Evolutionary conservation across 2,888 invertebrate genomes (phyloP), one percentile per base, ranked within the genome.

Genomic region (Oscheius sp.): DNA sequence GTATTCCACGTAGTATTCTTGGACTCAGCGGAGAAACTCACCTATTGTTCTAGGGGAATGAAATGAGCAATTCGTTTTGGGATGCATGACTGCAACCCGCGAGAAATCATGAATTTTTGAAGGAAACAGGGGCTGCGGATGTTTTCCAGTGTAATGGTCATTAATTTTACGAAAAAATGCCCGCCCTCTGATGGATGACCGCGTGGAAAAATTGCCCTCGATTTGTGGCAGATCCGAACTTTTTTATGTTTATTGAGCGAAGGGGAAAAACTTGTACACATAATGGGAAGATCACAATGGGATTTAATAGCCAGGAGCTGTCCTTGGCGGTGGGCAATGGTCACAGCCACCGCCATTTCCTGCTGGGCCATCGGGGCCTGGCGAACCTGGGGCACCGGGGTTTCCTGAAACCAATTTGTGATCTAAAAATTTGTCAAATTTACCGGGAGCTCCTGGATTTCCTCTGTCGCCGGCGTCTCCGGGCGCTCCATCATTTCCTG

Each of bases 271-370:
- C n/a, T 13, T 1, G 18, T 43, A 45, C 23, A 23, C 41, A 61
- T 29, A 29, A 27, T 58, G 49, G 16, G 21, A 21, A 21, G 49
- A 49, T 18, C n/a, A 49, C n/a, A 13, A 21, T 2, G 49, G 49
- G 49, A 23, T 3, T 80, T 78, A 83, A 78, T 85, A 85, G 79
- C 85, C 85, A 70, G 85, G 84, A 25, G 84, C 83, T 58, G 85
- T 85, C 61, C 85, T 74, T 68, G 83, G 84, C 68, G 83, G 83
- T 71, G 84, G 83, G 77, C 84, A 85, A 79, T 85, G 84, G 68
- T 84, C 83, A 80, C 84, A 84, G 13, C 59, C 75, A 69, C 82
- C 82, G 35, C 76, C 72, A 27, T 72, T 68, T 27, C 82, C 82
- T 53, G 78, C 76, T 16, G 61, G 69, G 59, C 83, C 83, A 53